phyloP scores from a whole-genome alignment of 2,888 invertebrate species.

The Sphecodes monilicornis region DNA sequence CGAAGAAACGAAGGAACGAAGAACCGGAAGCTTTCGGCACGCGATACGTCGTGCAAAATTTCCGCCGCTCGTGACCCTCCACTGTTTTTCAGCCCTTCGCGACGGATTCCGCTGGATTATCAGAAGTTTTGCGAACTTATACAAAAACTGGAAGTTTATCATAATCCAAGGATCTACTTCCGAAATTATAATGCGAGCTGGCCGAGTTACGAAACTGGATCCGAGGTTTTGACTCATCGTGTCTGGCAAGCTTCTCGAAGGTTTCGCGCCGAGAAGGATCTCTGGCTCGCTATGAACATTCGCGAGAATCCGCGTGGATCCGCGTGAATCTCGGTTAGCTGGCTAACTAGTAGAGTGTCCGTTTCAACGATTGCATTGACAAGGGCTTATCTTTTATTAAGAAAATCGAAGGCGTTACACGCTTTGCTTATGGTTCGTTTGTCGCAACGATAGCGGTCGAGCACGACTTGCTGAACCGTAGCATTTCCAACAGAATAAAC shows the following conservation, averaged over 20 bases:
- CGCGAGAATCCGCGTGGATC: not conserved
- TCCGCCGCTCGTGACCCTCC: not conserved
- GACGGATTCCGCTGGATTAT: not conserved
- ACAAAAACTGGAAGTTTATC: not conserved
- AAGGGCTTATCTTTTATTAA: not conserved
- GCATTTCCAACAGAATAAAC: not conserved
- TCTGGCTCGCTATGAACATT: not conserved
- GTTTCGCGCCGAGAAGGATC: not conserved
- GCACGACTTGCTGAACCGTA: not conserved
- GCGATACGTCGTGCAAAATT: not conserved
- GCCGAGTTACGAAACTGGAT: slow-evolving; percentile 3
- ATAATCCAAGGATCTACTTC: not conserved
- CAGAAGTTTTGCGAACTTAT: not conserved
- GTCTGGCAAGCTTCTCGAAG: slow-evolving; percentile 1
- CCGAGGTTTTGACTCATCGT: not conserved
- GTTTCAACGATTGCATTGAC: not conserved
- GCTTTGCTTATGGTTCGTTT: not conserved
- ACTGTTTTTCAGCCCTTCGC: not conserved
- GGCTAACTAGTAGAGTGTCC: not conserved
- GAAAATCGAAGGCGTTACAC: not conserved
- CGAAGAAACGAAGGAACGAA: not conserved
- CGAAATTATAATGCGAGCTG: not conserved
- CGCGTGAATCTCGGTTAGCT: not conserved
- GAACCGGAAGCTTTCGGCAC: not conserved
- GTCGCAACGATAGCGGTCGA: not conserved